Evolutionary conservation across 2,797 vertebrate genomes (phyloP).

Genomic region (Gobio occitaniae): DNA sequence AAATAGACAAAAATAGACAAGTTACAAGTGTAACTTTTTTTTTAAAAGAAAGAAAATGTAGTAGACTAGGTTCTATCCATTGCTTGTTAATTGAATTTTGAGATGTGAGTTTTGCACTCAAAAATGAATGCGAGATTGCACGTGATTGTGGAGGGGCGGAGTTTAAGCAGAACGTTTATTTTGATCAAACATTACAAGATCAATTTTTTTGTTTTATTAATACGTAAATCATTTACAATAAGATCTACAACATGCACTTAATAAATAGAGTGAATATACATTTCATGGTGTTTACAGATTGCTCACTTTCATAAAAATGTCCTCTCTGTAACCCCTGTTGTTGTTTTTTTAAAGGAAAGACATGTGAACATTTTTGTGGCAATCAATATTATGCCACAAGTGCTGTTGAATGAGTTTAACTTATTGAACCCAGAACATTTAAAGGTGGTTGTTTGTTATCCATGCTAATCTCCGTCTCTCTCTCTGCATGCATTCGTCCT

Average conservation of each 20-base stretch:
- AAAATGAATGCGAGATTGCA: not conserved
- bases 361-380: not conserved
- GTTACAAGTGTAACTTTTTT: not conserved
- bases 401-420: not conserved
- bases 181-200: not conserved
- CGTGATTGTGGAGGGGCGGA: not conserved
- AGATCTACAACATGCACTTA: not conserved
- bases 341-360: not conserved
- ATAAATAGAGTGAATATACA: not conserved
- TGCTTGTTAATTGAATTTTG: not conserved
- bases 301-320: not conserved
- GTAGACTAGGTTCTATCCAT: not conserved
- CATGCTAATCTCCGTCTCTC: slow-evolving; percentile 6
- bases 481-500: slow-evolving; percentile 59
- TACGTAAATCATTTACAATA: not conserved
- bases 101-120: not conserved
- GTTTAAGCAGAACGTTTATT: not conserved
- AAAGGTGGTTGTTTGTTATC: slow-evolving; percentile 25
- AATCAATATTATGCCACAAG: not conserved
- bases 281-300: not conserved
- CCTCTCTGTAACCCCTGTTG: not conserved
- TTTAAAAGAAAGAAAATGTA: not conserved
- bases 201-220: not conserved
- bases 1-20: not conserved
- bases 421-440: slow-evolving; percentile 4